Conservation (phyloP, 2,888 invertebrate species). For the Mesorhabditis spiculigera region DNA sequence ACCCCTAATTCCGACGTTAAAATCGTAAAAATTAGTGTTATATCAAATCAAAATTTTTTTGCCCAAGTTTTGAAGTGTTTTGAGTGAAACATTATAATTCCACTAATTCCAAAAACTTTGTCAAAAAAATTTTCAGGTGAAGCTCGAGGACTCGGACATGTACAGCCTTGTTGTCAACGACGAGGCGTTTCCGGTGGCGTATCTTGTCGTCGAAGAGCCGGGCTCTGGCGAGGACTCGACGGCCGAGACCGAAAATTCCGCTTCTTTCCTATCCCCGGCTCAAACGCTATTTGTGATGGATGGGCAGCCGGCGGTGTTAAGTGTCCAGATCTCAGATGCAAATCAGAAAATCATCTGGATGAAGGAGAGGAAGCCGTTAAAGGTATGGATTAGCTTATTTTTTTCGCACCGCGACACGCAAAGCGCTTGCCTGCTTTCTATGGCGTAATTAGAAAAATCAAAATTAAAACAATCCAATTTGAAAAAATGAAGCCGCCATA, state of each 20-base stretch:
- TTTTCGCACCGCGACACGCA: no score
- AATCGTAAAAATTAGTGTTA: no score
- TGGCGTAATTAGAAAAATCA: no score
- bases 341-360: conserved; percentile 49
- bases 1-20: no score
- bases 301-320: conserved; percentile 51
- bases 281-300: conserved; percentile 58
- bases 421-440: no score
- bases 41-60: no score
- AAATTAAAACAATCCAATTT: no score
- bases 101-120: no score
- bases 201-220: conserved; percentile 45
- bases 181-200: conserved; percentile 54
- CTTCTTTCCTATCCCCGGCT: conserved; percentile 31
- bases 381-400: conserved; percentile 8
- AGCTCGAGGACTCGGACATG: conserved; percentile 46
- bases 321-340: conserved; percentile 35
- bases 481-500: no score
- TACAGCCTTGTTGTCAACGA: conserved; percentile 54
- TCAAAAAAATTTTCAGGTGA: conserved; percentile 32
- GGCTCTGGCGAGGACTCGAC: conserved; percentile 16
- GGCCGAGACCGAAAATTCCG: conserved; percentile 12
- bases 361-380: conserved; percentile 42
- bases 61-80: no score
- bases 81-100: no score